Conservation (phyloP, 2,797 vertebrate genomes). For the Pipistrellus kuhlii region DNA sequence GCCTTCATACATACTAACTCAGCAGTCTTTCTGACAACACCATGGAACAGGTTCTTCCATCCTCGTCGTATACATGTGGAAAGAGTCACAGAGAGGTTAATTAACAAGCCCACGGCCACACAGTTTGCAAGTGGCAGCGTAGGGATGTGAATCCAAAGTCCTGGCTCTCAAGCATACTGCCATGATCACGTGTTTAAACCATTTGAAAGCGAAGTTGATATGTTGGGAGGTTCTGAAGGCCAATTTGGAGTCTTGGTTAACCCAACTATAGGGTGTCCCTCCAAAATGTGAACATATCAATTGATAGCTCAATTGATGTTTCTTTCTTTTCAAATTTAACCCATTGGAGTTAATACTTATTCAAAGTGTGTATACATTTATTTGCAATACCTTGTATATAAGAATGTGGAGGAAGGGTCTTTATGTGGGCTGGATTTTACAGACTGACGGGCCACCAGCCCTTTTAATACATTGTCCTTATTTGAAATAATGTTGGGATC, state of each 20-base stretch:
- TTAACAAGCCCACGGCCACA: not conserved
- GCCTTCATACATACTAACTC: not conserved
- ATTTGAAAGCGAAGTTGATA: not conserved
- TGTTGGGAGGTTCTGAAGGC: not conserved
- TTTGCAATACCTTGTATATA: too few relatives aligned
- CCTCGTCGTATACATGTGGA: not conserved
- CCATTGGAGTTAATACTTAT: too few relatives aligned
- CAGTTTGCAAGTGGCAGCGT: not conserved
- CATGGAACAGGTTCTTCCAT: constrained; percentile 17
- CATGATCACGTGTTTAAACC: not conserved
- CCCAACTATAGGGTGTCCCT: not conserved
- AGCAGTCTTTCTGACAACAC: not conserved
- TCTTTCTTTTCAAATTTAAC: too few relatives aligned
- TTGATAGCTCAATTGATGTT: too few relatives aligned
- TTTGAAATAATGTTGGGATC: not conserved
- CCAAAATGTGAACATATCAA: too few relatives aligned
- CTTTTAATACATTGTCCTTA: not conserved
- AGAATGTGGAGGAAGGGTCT: not conserved
- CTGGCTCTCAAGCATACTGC: not conserved
- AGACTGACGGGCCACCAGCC: not conserved
- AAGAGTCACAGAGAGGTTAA: constrained; percentile 19
- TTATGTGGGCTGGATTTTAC: not conserved
- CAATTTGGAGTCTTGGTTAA: not conserved
- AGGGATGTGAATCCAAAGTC: not conserved
- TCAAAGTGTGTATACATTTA: too few relatives aligned